Evolutionary conservation across 2,888 invertebrate species (phyloP), one percentile per base, ranked within the genome.

Genomic region (Syrista parreyssii): DNA sequence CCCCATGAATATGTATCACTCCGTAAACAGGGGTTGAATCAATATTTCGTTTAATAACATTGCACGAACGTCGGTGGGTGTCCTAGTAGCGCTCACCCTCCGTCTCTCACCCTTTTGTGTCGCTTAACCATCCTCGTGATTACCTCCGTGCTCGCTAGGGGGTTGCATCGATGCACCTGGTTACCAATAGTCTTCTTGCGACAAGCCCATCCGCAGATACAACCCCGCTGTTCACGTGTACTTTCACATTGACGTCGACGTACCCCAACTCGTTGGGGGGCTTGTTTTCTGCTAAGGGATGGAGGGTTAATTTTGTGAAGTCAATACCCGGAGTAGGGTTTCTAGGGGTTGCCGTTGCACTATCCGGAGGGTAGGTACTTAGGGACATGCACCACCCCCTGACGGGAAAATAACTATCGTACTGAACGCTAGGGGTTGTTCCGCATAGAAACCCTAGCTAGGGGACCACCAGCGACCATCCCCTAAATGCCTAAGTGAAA

Each of bases 31-130:
- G 89, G 89, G 86, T 90, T 89, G 90, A 91, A 91, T 91, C 91
- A 91, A 91, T 91, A 91, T 91, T 91, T 91, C 91, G 89, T 90
- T 91, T 91, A 91, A 91, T 91, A 91, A 91, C 88, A 89, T 85
- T 84, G 86, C 85, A 81, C 82, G 82, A 80, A 75, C 75, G 55
- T 31, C 71, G 23, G 31, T 30, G 71, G 31, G 33, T 71, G 32
- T 32, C 31, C 32, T 6, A 32, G 33, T 15, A 9, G 75, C 68
- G 75, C 68, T 78, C 76, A 55, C 76, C 68, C 74, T 75, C 31
- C 68, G 34, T 73, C 32, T 73, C 40, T 79, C 68, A 68, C 75
- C 33, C 68, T 55, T 76, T 11, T 73, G 40, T 35, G 74, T 55
- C 76, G 32, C 68, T 69, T 75, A 74, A 32, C 71, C 78, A 72